These are phyloP conservation scores for Hemitrygon akajei DNA, from an alignment of 2,797 vertebrate species.

Conservation along the genomic window DNA sequence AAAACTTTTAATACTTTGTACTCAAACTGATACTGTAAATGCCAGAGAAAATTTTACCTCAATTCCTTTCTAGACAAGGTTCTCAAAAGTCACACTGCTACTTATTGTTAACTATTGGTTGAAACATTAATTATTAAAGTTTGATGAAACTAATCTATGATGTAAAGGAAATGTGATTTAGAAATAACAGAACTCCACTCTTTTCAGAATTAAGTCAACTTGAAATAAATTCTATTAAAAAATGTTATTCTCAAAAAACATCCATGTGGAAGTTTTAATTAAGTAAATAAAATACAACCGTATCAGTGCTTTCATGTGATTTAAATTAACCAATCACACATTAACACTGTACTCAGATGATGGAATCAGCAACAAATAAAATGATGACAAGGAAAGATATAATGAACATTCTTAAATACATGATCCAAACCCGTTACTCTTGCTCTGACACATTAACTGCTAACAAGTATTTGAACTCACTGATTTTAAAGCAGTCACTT, in stretches of 20 bases:
- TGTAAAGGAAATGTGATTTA: too few relatives aligned
- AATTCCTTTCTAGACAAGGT: not conserved
- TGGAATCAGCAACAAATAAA: not conserved
- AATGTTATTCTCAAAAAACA: not conserved
- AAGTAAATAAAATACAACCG: not conserved
- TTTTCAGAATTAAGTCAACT: not conserved
- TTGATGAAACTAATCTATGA: not conserved
- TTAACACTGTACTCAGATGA: not conserved
- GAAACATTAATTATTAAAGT: too few relatives aligned
- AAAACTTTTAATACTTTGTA: not conserved
- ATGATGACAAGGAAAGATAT: not conserved
- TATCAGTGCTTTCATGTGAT: not conserved
- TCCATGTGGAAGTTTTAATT: not conserved
- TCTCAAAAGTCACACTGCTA: not conserved
- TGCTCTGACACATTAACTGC: not conserved
- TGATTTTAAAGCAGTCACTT: slow-evolving; percentile 87
- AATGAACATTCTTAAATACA: not conserved
- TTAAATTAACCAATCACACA: not conserved
- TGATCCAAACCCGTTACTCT: not conserved
- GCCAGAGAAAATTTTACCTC: not conserved
- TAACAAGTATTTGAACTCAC: slow-evolving; percentile 56
- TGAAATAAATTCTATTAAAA: not conserved
- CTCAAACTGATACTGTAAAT: not conserved
- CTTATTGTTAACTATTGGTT: not conserved
- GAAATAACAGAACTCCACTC: not conserved